Conservation (phyloP, 1,140 invertebrate species). For the Anagrus nilaparvatae region DNA sequence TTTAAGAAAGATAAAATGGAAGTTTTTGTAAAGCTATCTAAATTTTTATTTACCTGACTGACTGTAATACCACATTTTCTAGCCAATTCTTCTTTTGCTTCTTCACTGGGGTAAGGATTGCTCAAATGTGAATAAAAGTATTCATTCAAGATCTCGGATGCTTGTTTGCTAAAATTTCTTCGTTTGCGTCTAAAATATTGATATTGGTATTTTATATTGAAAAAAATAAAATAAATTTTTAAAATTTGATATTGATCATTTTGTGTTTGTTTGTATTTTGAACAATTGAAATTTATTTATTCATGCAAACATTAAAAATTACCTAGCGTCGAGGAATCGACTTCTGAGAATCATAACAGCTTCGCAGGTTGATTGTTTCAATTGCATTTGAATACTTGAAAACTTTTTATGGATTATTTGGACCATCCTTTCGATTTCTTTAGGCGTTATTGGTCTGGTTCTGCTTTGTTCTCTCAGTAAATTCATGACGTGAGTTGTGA, state of each 20-base stretch:
- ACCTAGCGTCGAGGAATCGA: slow-evolving; percentile 90
- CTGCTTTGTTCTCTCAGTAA: slow-evolving; percentile 93
- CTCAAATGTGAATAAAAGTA: slow-evolving; percentile 99
- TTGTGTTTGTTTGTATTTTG: slow-evolving; percentile 9
- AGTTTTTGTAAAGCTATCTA: neutral
- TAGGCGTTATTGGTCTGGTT: slow-evolving; percentile 86
- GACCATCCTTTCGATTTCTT: slow-evolving; percentile 98
- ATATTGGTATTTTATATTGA: slow-evolving; percentile 15
- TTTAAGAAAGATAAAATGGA: neutral
- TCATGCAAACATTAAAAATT: slow-evolving; percentile 5
- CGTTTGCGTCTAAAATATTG: slow-evolving; percentile 74
- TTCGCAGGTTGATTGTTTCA: slow-evolving; percentile 99
- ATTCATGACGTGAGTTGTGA: slow-evolving; percentile 99
- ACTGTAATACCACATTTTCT: slow-evolving; percentile 98
- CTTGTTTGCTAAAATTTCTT: slow-evolving; percentile 99
- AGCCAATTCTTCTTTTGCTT: slow-evolving; percentile 98
- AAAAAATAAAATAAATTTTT: slow-evolving; percentile 7
- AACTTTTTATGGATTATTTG: slow-evolving; percentile 99
- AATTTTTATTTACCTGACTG: slow-evolving; percentile 61
- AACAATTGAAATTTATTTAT: neutral
- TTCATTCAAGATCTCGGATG: slow-evolving; percentile 98
- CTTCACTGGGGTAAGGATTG: slow-evolving; percentile 99
- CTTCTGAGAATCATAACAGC: slow-evolving; percentile 97
- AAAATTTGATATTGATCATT: slow-evolving; percentile 11
- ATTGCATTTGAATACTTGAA: slow-evolving; percentile 98